Base-by-base conservation (phyloP, 1,140 invertebrate genomes). In the Alviniconcha marisindica region DNA sequence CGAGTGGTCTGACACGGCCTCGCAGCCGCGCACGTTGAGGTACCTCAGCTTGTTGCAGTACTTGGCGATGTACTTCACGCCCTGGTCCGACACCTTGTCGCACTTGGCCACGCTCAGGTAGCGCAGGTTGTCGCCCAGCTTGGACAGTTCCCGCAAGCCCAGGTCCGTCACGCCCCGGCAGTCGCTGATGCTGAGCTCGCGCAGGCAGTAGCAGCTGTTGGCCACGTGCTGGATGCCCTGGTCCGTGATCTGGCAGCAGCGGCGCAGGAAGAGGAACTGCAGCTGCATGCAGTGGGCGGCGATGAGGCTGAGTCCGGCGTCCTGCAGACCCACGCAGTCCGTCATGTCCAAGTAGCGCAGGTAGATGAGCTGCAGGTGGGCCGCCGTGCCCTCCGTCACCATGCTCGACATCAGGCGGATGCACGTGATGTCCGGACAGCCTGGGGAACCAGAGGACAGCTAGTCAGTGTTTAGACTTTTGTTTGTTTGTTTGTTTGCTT, bases 71-170 rank as follows among this genome's bases (percentile, higher is more conserved):
- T 97, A 96, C 86, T 97, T 85, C 95, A 97, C n/a, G 0, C 97
- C 97, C 90, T 97, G 97, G 92, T 99, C 97, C 0, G 97, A 98
- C 69, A 99, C 95, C 87, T 96, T 96, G 7, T 95, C 94, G 92
- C 97, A 99, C 93, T 98, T 97, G 0, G 97, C 98, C 14, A 98
- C 96, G 87, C 97, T 97, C 3, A 98, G 93, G 92, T 98, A 97
- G 83, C 97, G 95, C 40, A 98, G 93, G 79, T 95, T 96, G 1
- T 95, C 96, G 0, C 97, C 97, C 18, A 98, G 93, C 90, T 97
- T 97, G 1, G 97, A 97, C 69, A 98, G 91, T 93, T 98, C 97
- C 88, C 97, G 96, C 5, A 98, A 94, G 1, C 97, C 97, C 90
- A 97, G 98, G 91, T 99, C 97, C 0, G 97, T 98, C 42, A 99